Base-by-base conservation (phyloP, 2,113 vertebrate species). In the Scatophagus argus region DNA sequence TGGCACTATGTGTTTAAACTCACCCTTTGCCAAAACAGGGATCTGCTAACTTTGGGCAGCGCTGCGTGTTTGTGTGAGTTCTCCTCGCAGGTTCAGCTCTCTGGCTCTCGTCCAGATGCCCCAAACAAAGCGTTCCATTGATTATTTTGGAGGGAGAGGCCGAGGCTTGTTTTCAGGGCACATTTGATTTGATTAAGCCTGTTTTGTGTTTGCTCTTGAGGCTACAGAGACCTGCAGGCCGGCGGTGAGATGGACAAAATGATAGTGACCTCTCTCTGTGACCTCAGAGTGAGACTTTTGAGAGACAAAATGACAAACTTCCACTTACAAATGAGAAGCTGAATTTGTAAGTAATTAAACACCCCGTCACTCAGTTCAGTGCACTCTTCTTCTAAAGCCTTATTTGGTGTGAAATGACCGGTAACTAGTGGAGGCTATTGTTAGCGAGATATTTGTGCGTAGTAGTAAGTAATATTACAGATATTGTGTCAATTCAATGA, bases 51-150 rank as follows among this genome's bases (percentile, higher is more conserved):
- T 87, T 85, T 86, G 82, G 84, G 74, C 80, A 73, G 74, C 74
- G 80, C 74, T 89, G 85, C 89, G 74, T 89, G 84, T 88, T 85
- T 91, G 85, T 90, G 86, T 75, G 86, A 87, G 88, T 91, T 83
- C 72, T 74, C 82, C 74, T 70, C 56, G 34, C 78, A 86, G 90
- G 89, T 91, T 90, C 77, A 89, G 84, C 87, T 91, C 79, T 74
- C 76, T 94, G 94, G 94, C 77, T 21, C 2, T 38, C 43, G 1
- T 90, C 94, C 93, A 93, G 83, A 83, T 54, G 7, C 49, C 62
- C n/a, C 36, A 36, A 76, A 94, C 92, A 93, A 94, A 92, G 90
- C 10, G 49, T 64, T 61, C 87, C 79, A 92, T 94, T 94, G 93
- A 94, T 91, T 74, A 82, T 72, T 88, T 70, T 76, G 61, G 64